Conservation (phyloP, 2,888 invertebrate species). For the Cryptocephalus moraei region DNA sequence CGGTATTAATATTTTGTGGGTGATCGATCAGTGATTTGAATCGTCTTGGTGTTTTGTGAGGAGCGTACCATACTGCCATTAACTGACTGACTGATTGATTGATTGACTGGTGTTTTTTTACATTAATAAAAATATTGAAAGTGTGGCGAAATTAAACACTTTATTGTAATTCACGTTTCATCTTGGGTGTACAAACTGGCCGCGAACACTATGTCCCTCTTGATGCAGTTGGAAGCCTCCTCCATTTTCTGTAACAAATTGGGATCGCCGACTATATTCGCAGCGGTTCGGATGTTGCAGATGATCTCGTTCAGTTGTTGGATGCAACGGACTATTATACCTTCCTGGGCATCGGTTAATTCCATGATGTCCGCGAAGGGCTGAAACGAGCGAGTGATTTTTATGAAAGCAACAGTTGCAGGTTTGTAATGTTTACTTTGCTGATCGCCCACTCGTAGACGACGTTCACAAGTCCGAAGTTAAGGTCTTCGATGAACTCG, state of each 20-base stretch:
- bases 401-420: background rate
- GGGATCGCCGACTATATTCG: conserved; percentile 87
- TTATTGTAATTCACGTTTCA: conserved; percentile 6
- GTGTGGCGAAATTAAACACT: background rate
- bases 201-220: conserved; percentile 96
- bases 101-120: background rate
- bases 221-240: conserved; percentile 84
- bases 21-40: conserved; percentile 39
- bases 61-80: too few species aligned
- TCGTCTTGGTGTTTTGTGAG: too few species aligned
- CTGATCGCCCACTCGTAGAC: conserved; percentile 95
- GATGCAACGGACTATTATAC: conserved; percentile 94
- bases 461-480: conserved; percentile 87
- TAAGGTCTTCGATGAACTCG: conserved; percentile 52
- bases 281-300: conserved; percentile 82
- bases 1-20: conserved; percentile 78
- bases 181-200: conserved; percentile 82
- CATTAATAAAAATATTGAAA: background rate
- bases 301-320: conserved; percentile 91
- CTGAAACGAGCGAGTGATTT: conserved; percentile 35
- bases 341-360: conserved; percentile 91
- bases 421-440: conserved; percentile 44
- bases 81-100: background rate
- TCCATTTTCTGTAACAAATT: conserved; percentile 90
- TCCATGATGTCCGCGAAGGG: conserved; percentile 90